These are phyloP conservation scores for Apomyelois bistriatella DNA, from an alignment of 2,888 invertebrate species.

Conservation along the genomic window DNA sequence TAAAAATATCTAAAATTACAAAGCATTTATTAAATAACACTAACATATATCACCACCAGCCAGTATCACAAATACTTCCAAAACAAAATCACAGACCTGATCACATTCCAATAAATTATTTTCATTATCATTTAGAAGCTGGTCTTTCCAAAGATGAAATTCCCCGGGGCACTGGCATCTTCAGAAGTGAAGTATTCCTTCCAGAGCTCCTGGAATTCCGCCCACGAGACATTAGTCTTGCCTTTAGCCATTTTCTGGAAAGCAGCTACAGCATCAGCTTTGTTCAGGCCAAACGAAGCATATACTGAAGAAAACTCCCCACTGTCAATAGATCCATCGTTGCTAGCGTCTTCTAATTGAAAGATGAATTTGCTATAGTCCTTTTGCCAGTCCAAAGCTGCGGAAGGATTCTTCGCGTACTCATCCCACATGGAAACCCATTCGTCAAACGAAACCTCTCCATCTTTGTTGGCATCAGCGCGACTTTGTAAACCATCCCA, in stretches of 20 bases:
- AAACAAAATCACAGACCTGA: neutral
- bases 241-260: slow-evolving; percentile 89
- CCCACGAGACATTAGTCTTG: slow-evolving; percentile 84
- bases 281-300: slow-evolving; percentile 86
- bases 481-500: slow-evolving; percentile 89
- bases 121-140: neutral
- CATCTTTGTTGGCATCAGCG: slow-evolving; percentile 92
- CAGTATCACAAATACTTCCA: neutral
- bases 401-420: slow-evolving; percentile 81
- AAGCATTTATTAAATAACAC: neutral
- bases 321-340: slow-evolving; percentile 86
- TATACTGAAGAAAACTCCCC: slow-evolving; percentile 90
- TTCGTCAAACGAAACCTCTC: slow-evolving; percentile 80
- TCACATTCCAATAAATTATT: neutral
- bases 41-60: neutral
- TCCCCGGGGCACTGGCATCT: slow-evolving; percentile 52
- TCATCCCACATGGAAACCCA: slow-evolving; percentile 81
- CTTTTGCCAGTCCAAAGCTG: slow-evolving; percentile 89
- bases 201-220: slow-evolving; percentile 89
- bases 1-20: neutral
- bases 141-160: slow-evolving; percentile 86
- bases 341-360: slow-evolving; percentile 90
- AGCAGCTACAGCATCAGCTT: slow-evolving; percentile 86
- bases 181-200: slow-evolving; percentile 84
- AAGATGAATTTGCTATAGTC: slow-evolving; percentile 93